A percentile compares a stretch with the other conserved stretches of the same genome.
Conservation (phyloP, 2,888 invertebrate species). For the Phragmatobia fuliginosa region DNA sequence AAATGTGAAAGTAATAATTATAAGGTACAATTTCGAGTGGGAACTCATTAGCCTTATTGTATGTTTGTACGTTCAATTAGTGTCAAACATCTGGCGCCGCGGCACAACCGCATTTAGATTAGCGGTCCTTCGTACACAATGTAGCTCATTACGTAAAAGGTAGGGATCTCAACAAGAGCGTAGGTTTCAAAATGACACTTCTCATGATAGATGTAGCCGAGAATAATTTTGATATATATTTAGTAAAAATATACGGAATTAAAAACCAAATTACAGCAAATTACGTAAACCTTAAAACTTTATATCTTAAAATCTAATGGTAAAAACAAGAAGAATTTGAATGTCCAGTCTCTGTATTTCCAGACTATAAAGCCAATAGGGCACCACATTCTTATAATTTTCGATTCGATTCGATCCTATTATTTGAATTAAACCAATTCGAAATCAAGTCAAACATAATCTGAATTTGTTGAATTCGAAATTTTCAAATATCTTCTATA, state of each 20-base stretch:
- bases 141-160: background rate
- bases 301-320: too few relatives aligned
- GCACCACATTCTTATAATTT: too few relatives aligned
- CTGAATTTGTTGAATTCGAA: too few relatives aligned
- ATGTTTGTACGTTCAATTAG: background rate
- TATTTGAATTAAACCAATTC: too few relatives aligned
- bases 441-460: too few relatives aligned
- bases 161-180: background rate
- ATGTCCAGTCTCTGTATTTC: too few relatives aligned
- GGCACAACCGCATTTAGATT: background rate
- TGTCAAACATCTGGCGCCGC: background rate
- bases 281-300: background rate
- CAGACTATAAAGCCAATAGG: too few relatives aligned
- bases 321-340: too few relatives aligned
- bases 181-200: background rate
- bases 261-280: background rate
- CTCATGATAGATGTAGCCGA: background rate
- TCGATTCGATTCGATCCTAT: too few relatives aligned
- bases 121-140: background rate
- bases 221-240: background rate
- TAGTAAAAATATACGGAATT: background rate
- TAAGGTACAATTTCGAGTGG: background rate
- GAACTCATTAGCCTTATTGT: background rate
- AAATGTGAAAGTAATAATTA: background rate
- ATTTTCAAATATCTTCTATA: too few relatives aligned